These are phyloP conservation scores for Stenodema calcarata DNA, from an alignment of 2,888 invertebrate genomes.

Conservation along the genomic window DNA sequence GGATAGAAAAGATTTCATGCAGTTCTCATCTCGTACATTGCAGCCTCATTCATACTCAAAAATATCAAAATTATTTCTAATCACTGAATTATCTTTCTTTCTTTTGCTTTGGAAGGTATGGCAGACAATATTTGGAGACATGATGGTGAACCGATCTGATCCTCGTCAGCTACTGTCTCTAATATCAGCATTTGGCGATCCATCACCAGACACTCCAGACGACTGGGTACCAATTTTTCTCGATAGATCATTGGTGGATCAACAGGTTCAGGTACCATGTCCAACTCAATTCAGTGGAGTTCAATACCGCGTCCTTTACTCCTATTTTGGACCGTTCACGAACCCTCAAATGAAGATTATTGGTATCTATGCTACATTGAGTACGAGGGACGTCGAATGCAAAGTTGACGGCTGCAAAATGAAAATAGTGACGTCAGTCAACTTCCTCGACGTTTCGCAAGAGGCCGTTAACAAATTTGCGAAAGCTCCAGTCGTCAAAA, in stretches of 20 bases:
- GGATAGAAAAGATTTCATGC: too few species aligned
- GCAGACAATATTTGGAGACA: conserved; percentile 36
- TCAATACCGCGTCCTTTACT: conserved; percentile 63
- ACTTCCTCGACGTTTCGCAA: conserved; percentile 49
- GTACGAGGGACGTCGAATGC: conserved; percentile 18
- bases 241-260: conserved; percentile 54
- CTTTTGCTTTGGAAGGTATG: conserved; percentile 1
- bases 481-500: conserved; percentile 70
- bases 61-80: too few species aligned
- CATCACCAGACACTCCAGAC: conserved; percentile 61
- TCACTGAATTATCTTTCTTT: background rate
- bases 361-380: conserved; percentile 58
- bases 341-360: conserved; percentile 65
- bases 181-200: conserved; percentile 63
- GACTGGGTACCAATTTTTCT: conserved; percentile 65
- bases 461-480: conserved; percentile 58
- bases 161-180: conserved; percentile 28
- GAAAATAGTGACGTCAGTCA: conserved; percentile 36
- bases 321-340: conserved; percentile 63
- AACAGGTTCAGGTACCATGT: conserved; percentile 58
- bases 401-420: background rate
- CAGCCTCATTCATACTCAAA: too few species aligned
- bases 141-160: conserved; percentile 29
- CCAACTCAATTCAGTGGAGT: conserved; percentile 61
- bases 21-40: too few species aligned